Evolutionary conservation across 1,140 invertebrate species (phyloP).

Genomic region (Temnothorax longispinosus): DNA sequence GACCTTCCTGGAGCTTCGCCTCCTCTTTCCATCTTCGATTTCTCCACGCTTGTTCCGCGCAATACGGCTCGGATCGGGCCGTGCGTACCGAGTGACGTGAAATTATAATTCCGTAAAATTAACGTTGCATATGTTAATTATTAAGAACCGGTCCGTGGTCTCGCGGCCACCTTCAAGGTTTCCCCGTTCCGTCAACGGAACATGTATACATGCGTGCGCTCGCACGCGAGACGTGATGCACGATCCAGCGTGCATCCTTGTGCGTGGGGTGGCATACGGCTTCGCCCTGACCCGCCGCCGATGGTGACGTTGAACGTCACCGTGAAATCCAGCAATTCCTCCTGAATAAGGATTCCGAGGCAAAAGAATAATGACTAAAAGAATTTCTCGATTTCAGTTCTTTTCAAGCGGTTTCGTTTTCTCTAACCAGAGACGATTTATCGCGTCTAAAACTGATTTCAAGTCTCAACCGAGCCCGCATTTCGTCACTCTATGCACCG

Average conservation of each 20-base stretch:
- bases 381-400: neutral
- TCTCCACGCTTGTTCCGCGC: slow-evolving; percentile 58
- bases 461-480: neutral
- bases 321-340: neutral
- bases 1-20: slow-evolving; percentile 12
- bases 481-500: neutral
- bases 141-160: slow-evolving; percentile 78
- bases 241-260: slow-evolving; percentile 28
- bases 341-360: neutral
- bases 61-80: slow-evolving; percentile 55
- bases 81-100: slow-evolving; percentile 74
- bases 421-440: neutral
- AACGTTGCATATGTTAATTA: slow-evolving; percentile 84
- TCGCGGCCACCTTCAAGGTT: slow-evolving; percentile 64
- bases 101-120: slow-evolving; percentile 84
- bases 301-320: neutral
- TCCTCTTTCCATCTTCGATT: neutral
- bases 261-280: slow-evolving; percentile 26
- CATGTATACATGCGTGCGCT: neutral
- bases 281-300: neutral
- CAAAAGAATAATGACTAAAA: neutral
- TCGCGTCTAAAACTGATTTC: neutral
- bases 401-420: neutral
- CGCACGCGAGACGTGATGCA: slow-evolving; percentile 58
- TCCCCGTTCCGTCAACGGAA: slow-evolving; percentile 18